phyloP scores from a whole-genome alignment of 2,797 vertebrate species.

The Poeciliopsis infans region DNA sequence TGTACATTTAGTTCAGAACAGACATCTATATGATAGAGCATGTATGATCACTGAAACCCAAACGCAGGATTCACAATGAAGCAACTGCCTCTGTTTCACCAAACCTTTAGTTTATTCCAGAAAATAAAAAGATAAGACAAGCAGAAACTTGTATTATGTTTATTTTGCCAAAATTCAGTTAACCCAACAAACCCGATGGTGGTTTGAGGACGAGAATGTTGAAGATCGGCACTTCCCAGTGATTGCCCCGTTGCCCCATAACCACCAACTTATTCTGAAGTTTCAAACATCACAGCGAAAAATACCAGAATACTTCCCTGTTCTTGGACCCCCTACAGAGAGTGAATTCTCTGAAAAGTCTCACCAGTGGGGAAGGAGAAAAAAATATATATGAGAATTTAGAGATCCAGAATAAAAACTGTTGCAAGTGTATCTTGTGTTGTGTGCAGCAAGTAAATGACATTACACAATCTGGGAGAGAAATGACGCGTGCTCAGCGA shows the following conservation, averaged over 20 bases:
- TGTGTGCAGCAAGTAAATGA: neutral
- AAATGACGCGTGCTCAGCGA: neutral
- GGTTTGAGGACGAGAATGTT: constrained; percentile 4
- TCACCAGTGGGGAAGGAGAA: neutral
- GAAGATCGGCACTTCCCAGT: constrained; percentile 28
- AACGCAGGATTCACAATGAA: neutral
- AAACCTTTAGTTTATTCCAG: neutral
- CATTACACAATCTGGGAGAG: neutral
- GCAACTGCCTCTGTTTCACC: neutral
- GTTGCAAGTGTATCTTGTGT: neutral
- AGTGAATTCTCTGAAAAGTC: constrained; percentile 28
- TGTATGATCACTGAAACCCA: neutral
- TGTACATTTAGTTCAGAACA: neutral
- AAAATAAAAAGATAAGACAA: neutral
- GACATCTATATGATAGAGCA: neutral
- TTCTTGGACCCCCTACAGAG: constrained; percentile 4
- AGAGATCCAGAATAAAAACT: neutral
- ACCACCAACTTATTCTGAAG: constrained; percentile 26
- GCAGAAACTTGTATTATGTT: neutral
- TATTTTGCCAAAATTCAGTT: neutral
- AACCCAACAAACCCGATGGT: neutral
- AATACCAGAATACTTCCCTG: constrained; percentile 43
- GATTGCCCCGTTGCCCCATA: neutral
- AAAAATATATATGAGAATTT: neutral
- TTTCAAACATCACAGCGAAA: constrained; percentile 37